These are phyloP conservation scores for Lepidurus couesii DNA, from an alignment of 1,140 invertebrate species.

Conservation along the genomic window DNA sequence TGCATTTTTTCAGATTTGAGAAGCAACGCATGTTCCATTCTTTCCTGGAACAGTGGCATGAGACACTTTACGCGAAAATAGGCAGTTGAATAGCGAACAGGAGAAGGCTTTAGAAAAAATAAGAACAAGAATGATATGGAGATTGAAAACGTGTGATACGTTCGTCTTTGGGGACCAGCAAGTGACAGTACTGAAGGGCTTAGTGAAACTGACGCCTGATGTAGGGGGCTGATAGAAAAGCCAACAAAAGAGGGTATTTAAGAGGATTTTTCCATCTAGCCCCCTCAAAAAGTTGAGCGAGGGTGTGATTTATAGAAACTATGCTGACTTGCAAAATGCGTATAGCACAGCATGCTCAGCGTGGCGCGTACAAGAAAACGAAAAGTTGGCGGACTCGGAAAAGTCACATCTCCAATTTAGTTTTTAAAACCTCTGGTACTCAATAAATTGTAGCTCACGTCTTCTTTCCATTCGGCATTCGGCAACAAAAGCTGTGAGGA, in stretches of 20 bases:
- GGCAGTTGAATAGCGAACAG: no score
- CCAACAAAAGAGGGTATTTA: neutral
- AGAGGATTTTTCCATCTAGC: neutral
- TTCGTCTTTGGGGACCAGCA: neutral
- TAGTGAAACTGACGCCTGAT: neutral
- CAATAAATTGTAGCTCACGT: no score
- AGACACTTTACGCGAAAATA: no score
- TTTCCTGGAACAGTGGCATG: no score
- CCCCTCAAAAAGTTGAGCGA: neutral
- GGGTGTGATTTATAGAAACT: neutral
- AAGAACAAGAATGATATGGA: neutral
- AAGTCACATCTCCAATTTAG: neutral
- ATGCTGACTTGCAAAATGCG: neutral
- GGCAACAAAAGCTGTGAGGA: no score
- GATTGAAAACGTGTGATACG: neutral
- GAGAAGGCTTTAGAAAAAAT: no score
- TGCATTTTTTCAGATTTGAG: no score
- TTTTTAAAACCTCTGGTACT: no score
- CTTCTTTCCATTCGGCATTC: no score
- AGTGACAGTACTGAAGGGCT: neutral
- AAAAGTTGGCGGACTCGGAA: no score
- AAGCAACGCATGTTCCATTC: no score
- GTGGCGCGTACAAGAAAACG: no score
- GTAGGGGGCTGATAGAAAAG: neutral
- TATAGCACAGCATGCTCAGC: neutral